Evolutionary conservation across 2,888 invertebrate species (phyloP), one percentile per base, ranked within the genome.

Genomic region (Argyresthia goedartella): DNA sequence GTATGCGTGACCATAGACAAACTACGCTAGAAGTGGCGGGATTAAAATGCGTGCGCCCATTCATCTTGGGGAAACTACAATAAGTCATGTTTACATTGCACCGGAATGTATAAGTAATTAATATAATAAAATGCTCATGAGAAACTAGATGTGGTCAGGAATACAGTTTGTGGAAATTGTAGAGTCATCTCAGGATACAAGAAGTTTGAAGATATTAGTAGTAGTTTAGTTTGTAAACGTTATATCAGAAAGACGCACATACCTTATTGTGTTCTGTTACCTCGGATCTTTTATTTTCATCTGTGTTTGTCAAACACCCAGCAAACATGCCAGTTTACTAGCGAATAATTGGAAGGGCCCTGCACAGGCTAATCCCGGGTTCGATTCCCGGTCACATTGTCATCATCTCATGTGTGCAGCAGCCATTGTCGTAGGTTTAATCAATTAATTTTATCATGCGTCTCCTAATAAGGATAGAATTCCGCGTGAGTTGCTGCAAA

Each of bases 91-190:
- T 85, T 85, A 86, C 84, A 80, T 84, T 81, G 75, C 66, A 62
- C 60, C 66, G 67, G 85, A 84, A 85, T 85, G 84, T 74, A 85
- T 85, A 85, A 85, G 80, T 82, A 81, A 82, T 55, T 80, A 70
- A 63, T 80, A 76, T 78, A 79, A 76, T 67, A 65, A 67, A 65
- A 69, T 61, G 73, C 71, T 72, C 82, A 82, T 84, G 84, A 82
- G 84, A 84, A 84, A 80, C 70, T 64, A 60, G 56, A 62, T 57
- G 53, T 59, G 66, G 69, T 68, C 59, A 57, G 64, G 79, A 73
- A 69, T 80, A 76, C 73, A 72, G 13, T 39, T 39, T 39, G 39
- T 11, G n/a, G 25, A 39, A 39, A 39, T 3, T n/a, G 39, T 39
- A 11, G 39, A 39, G 10, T n/a, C 39, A 39, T 11, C 9, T 39